phyloP scores from a whole-genome alignment of 2,888 invertebrate genomes.

The Lasioglossum malachurum region DNA sequence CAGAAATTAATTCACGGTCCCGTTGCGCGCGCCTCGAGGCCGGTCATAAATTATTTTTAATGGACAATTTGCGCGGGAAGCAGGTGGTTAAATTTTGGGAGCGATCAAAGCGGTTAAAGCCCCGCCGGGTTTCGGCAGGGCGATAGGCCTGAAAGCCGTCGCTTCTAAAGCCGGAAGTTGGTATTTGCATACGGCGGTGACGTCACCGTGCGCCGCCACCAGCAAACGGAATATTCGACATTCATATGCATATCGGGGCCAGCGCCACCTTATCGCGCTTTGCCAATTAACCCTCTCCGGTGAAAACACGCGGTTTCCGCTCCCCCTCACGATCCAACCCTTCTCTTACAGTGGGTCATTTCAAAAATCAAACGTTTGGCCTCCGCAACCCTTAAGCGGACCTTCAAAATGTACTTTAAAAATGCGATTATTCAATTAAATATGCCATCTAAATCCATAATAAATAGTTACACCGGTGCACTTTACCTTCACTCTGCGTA shows the following conservation, averaged over 20 bases:
- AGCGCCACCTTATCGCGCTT: constrained; percentile 79
- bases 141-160: constrained; percentile 44
- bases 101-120: constrained; percentile 42
- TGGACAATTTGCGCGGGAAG: constrained; percentile 25
- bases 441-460: constrained; percentile 40
- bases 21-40: not conserved
- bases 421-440: constrained; percentile 20
- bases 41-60: constrained; percentile 45
- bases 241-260: constrained; percentile 81
- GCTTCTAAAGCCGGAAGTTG: constrained; percentile 57
- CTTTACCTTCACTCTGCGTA: no score
- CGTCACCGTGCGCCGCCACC: constrained; percentile 56
- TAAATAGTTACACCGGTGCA: no score
- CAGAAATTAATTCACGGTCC: constrained; percentile 4
- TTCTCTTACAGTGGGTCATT: not conserved
- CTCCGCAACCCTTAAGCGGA: not conserved
- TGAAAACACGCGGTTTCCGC: constrained; percentile 33
- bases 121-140: constrained; percentile 15
- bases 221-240: constrained; percentile 76
- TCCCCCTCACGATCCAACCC: not conserved
- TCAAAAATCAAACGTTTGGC: not conserved
- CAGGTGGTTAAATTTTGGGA: constrained; percentile 34
- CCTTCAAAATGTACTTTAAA: no score
- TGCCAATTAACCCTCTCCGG: constrained; percentile 76
- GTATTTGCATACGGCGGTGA: constrained; percentile 75